phyloP scores from a whole-genome alignment of 2,797 vertebrate species.

The Lemur catta region DNA sequence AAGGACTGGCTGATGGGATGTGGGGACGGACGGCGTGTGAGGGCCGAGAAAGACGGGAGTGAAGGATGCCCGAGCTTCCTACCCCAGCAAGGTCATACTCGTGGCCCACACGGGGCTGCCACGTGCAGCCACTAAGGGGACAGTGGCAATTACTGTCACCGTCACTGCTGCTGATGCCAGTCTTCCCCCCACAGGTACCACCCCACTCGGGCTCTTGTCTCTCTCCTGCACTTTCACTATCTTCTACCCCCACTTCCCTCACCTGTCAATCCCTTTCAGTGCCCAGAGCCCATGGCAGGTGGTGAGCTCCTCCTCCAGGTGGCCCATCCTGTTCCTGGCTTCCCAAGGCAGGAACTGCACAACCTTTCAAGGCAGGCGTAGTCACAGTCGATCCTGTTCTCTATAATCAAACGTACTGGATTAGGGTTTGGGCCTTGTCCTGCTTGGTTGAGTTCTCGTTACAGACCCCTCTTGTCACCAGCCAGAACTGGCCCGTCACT shows the following conservation, averaged over 20 bases:
- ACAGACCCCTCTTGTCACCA: no score
- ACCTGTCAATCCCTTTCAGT: no score
- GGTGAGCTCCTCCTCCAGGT: fast-evolving
- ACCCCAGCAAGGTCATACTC: fast-evolving
- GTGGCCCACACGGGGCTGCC: no score
- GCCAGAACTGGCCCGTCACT: no score
- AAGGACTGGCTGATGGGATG: neutral
- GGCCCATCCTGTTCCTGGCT: fast-evolving
- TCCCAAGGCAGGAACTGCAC: no score
- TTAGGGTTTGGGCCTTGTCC: neutral
- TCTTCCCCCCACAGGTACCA: fast-evolving
- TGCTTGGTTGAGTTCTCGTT: neutral
- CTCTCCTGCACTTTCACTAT: neutral
- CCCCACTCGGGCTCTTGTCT: fast-evolving
- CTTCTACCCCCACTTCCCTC: neutral
- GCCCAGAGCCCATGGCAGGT: neutral
- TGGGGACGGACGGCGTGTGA: neutral
- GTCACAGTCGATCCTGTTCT: neutral
- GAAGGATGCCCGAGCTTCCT: neutral
- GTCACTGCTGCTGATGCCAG: neutral
- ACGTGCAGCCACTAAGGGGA: no score
- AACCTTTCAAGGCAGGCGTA: no score
- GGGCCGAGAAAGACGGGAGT: neutral
- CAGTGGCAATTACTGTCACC: neutral
- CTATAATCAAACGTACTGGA: neutral